A percentile compares a stretch with the other conserved stretches of the same genome.
Conservation (phyloP, 2,888 invertebrate genomes). For the Andricus quercusramuli region DNA sequence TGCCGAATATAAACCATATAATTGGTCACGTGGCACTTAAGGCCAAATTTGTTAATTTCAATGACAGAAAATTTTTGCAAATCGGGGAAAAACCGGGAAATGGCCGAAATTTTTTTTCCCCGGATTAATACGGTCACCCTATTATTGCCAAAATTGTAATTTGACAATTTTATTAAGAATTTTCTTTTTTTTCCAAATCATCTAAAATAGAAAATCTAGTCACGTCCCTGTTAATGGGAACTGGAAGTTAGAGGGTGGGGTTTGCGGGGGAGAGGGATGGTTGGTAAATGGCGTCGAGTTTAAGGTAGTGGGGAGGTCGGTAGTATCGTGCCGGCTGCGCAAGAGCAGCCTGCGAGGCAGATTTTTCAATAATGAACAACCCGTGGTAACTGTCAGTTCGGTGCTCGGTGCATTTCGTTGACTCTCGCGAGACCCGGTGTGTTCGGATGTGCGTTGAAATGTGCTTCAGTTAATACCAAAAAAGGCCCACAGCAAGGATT, state of each 20-base stretch:
- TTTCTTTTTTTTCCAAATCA: not conserved
- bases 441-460: slow-evolving; percentile 59
- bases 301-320: slow-evolving; percentile 62
- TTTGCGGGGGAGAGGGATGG: not conserved
- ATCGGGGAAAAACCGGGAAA: too few species aligned
- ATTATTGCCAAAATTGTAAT: too few species aligned
- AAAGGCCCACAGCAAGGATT: slow-evolving; percentile 31
- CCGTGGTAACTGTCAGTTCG: slow-evolving; percentile 66
- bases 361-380: slow-evolving; percentile 66
- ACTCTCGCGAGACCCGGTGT: slow-evolving; percentile 59
- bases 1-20: too few species aligned
- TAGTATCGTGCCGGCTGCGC: slow-evolving; percentile 71
- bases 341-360: slow-evolving; percentile 65
- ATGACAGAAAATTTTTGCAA: too few species aligned
- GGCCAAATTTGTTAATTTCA: too few species aligned
- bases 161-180: too few species aligned
- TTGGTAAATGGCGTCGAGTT: slow-evolving; percentile 60
- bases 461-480: slow-evolving; percentile 52
- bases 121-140: too few species aligned
- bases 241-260: not conserved
- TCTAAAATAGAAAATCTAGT: slow-evolving; percentile 7
- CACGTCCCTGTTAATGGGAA: slow-evolving; percentile 34
- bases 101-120: too few species aligned
- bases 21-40: too few species aligned
- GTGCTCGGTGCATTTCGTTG: slow-evolving; percentile 62